A percentile compares a stretch with the other conserved stretches of the same genome.
Conservation (phyloP, 2,113 vertebrate species). For the Megaceryle torquata region DNA sequence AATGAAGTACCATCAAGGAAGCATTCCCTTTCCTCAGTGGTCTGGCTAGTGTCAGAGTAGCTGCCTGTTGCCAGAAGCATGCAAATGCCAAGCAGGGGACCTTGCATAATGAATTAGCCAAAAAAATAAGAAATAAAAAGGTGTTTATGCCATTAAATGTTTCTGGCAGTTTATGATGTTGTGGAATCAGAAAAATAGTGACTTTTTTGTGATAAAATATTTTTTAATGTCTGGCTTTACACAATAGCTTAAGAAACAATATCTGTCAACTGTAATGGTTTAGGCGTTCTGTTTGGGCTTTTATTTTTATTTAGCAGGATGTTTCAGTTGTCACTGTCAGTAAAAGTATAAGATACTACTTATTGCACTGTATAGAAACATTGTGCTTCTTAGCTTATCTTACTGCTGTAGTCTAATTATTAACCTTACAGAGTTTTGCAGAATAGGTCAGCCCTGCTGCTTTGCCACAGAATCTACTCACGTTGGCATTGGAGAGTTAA, state of each 20-base stretch:
- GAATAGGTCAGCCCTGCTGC: background rate
- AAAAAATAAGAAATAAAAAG: background rate
- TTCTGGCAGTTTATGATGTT: background rate
- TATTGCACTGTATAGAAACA: background rate
- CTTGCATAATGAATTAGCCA: background rate
- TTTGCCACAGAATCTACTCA: background rate
- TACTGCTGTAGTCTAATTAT: background rate
- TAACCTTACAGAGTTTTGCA: background rate
- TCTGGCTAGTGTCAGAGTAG: background rate
- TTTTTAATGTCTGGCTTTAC: background rate
- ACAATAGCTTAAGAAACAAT: background rate
- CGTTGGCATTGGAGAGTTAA: background rate
- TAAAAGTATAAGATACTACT: background rate
- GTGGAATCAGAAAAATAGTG: background rate
- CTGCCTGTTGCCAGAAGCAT: background rate
- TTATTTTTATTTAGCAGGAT: background rate
- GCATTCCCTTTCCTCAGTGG: accelerated
- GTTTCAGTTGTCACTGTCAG: background rate
- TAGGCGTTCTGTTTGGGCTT: background rate
- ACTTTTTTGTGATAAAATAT: background rate
- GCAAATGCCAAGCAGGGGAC: background rate
- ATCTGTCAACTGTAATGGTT: background rate
- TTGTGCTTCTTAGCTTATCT: background rate
- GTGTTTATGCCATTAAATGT: background rate
- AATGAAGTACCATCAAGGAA: background rate